Base-by-base conservation (phyloP, 2,797 vertebrate genomes). In the Mycteria americana region DNA sequence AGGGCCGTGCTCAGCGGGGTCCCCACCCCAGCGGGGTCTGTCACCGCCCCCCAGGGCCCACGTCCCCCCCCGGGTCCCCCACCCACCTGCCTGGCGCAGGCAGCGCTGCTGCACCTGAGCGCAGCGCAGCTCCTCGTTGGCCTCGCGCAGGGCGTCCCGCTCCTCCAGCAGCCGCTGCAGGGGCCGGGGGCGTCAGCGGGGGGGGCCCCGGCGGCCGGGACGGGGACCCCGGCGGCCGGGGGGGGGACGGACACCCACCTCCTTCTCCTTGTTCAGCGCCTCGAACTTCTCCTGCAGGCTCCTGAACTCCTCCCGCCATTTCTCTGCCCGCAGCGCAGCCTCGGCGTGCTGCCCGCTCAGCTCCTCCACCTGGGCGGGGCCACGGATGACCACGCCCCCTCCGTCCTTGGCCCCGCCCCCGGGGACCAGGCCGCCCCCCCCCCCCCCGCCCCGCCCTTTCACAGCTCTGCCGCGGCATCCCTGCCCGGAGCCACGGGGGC, bases 341-440 rank as follows among this genome's bases (percentile, higher is more conserved):
- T 43, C 37, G 1, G 98, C 98, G 94, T 99, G 98, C 93, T 98
- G 99, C 90, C 97, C 94, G 95, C 99, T 98, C 80, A 99, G 98
- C 97, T 99, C 99, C 13, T 98, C 99, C 67, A 98, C 98, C 99
- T 99, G 97, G 30, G 17, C 4, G 65, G 18, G 41, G 65, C 65
- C 23, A 19, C 18, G 4, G 43, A 11, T 39, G 45, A 37, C 57
- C 56, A 50, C 16, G 9, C 74, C 57, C 73, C 17, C 8, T 19
- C 25, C 3, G 21, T 33, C 18, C 18, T 13, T 16, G 30, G n/a
- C 15, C 27, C 14, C 33, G 0, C 37, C 37, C 30, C 11, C 6
- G 0, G 41, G 41, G 9, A 10, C 9, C 12, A 10, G 39, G n/a
- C n/a, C n/a, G n/a, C n/a, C n/a, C 39, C 62, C 37, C 39, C 27